These are phyloP conservation scores for Nannoperca obscura DNA, from an alignment of 2,797 vertebrate species.

Conservation along the genomic window DNA sequence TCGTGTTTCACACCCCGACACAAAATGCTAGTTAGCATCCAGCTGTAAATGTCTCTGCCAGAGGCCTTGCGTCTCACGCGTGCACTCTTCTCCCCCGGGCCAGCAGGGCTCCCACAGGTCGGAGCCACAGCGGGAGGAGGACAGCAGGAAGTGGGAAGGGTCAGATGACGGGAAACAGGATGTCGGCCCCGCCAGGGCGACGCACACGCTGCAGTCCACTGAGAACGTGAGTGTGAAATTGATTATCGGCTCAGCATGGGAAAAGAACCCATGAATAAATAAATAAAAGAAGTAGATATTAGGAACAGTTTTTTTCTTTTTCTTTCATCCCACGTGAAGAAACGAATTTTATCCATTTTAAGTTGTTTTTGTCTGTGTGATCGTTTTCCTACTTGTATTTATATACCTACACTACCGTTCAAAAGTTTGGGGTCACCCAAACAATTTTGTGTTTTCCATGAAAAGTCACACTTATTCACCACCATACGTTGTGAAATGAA, in stretches of 20 bases:
- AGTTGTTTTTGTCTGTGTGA: not conserved
- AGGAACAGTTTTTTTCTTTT: not conserved
- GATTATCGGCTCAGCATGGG: not conserved
- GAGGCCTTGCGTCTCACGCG: not conserved
- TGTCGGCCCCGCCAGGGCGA: slow-evolving; percentile 79
- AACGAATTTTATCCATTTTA: not conserved
- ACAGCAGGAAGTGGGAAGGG: slow-evolving; percentile 89
- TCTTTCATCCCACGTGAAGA: not conserved
- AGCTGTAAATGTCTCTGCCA: not conserved
- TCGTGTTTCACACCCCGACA: not conserved
- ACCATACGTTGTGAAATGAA: too few relatives aligned
- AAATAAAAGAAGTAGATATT: not conserved
- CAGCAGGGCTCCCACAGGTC: slow-evolving; percentile 91
- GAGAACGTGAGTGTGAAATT: slow-evolving; percentile 86
- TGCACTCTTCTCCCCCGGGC: slow-evolving; percentile 26
- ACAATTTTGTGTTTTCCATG: too few relatives aligned
- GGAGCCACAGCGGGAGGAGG: slow-evolving; percentile 87
- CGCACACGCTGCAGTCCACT: slow-evolving; percentile 84
- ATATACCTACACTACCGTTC: too few relatives aligned
- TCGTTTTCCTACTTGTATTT: not conserved
- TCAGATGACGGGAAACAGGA: slow-evolving; percentile 88
- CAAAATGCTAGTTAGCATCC: not conserved
- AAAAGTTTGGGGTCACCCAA: too few relatives aligned
- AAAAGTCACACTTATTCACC: too few relatives aligned
- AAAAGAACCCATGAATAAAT: not conserved